These are phyloP conservation scores for Hyppa rectilinea DNA, from an alignment of 2,888 invertebrate genomes.

Conservation along the genomic window DNA sequence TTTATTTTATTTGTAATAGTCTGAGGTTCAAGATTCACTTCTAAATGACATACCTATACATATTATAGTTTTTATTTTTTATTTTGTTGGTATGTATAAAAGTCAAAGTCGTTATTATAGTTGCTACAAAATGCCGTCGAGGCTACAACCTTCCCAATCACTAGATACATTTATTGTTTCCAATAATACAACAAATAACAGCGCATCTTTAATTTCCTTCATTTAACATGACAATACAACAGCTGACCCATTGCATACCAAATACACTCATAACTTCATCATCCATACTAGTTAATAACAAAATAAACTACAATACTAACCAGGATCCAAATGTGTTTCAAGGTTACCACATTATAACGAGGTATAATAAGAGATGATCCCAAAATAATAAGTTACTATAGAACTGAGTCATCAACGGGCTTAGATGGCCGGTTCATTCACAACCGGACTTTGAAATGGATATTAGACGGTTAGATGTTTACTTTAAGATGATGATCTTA, in stretches of 20 bases:
- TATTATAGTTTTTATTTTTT: too few species aligned
- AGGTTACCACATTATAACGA: slow-evolving; percentile 48
- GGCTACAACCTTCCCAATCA: not conserved
- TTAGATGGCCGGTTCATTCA: slow-evolving; percentile 47
- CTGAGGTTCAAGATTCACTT: not conserved
- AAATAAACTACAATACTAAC: slow-evolving; percentile 46
- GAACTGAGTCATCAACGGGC: slow-evolving; percentile 62
- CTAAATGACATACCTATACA: too few species aligned
- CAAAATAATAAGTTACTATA: slow-evolving; percentile 60
- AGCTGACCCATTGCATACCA: not conserved
- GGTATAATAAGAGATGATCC: slow-evolving; percentile 57
- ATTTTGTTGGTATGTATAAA: too few species aligned
- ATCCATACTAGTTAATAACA: slow-evolving; percentile 6
- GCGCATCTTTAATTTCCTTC: not conserved
- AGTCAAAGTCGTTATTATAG: too few species aligned
- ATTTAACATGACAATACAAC: not conserved
- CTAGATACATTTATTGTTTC: not conserved
- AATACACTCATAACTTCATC: slow-evolving; percentile 9
- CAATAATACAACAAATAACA: not conserved
- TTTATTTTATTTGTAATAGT: not conserved
- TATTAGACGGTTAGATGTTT: slow-evolving; percentile 30
- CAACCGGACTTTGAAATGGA: slow-evolving; percentile 57
- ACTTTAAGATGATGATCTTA: slow-evolving; percentile 26
- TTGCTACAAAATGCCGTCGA: not conserved
- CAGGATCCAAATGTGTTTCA: slow-evolving; percentile 59